Conservation (phyloP, 2,888 invertebrate species). For the Agriopis leucophaearia region DNA sequence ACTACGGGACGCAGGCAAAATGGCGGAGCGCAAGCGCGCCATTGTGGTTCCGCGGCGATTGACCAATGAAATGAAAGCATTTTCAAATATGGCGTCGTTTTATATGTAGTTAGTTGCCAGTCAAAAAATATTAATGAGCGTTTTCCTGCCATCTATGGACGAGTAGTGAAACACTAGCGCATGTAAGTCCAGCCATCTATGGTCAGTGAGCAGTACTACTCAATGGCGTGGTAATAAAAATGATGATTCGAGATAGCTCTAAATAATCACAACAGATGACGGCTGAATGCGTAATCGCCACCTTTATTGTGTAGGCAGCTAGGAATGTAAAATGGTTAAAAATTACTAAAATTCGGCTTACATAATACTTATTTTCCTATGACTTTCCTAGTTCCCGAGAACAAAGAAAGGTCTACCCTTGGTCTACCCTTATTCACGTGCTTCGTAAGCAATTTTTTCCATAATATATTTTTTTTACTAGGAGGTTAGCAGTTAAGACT, state of each 20-base stretch:
- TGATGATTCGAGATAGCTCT: not conserved
- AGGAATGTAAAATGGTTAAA: too few relatives aligned
- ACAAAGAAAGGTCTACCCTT: too few relatives aligned
- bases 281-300: not conserved
- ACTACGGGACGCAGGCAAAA: slow-evolving; percentile 62
- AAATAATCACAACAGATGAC: not conserved
- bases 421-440: too few relatives aligned
- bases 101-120: slow-evolving; percentile 74
- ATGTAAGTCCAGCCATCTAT: slow-evolving; percentile 1
- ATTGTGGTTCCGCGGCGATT: slow-evolving; percentile 49
- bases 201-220: not conserved
- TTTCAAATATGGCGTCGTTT: slow-evolving; percentile 63
- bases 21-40: slow-evolving; percentile 68
- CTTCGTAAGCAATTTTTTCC: too few relatives aligned
- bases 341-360: too few relatives aligned
- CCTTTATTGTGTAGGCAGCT: slow-evolving; percentile 15
- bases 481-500: too few relatives aligned
- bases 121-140: slow-evolving; percentile 24
- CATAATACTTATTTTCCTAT: too few relatives aligned
- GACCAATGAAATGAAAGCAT: slow-evolving; percentile 81
- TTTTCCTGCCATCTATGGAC: slow-evolving; percentile 52
- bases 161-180: slow-evolving; percentile 41
- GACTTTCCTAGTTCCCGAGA: too few relatives aligned
- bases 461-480: too few relatives aligned
- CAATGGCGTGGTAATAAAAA: too few relatives aligned